These are phyloP conservation scores for Anguilla japonica DNA, from an alignment of 2,113 vertebrate genomes.

Conservation along the genomic window DNA sequence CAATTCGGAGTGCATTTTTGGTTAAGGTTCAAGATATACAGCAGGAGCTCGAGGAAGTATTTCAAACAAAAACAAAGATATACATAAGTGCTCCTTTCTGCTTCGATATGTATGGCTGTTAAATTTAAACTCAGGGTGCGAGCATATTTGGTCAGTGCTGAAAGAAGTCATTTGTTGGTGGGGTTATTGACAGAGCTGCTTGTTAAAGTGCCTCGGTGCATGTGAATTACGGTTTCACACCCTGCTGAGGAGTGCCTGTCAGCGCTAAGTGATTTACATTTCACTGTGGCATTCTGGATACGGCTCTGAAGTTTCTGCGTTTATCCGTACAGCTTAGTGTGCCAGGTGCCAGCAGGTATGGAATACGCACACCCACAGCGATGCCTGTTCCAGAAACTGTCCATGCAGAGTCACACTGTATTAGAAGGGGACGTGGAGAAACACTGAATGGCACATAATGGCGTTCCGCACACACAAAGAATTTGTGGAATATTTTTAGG, in stretches of 20 bases:
- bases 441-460: neutral
- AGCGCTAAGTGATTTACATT: neutral
- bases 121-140: neutral
- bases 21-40: neutral
- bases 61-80: neutral
- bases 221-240: neutral
- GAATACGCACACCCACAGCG: neutral
- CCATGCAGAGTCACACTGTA: neutral
- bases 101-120: neutral
- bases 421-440: neutral
- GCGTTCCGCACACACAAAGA: neutral
- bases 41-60: neutral
- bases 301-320: neutral
- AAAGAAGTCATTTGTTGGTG: neutral
- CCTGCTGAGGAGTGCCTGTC: conserved; percentile 10
- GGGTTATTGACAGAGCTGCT: neutral
- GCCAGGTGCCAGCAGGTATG: conserved; percentile 15
- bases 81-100: neutral
- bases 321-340: neutral
- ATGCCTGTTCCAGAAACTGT: neutral
- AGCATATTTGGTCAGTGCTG: neutral
- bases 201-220: neutral
- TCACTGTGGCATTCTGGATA: neutral
- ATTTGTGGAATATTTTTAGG: neutral
- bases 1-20: neutral